phyloP scores from a whole-genome alignment of 1,140 invertebrate genomes.

The Procambarus clarkii region DNA sequence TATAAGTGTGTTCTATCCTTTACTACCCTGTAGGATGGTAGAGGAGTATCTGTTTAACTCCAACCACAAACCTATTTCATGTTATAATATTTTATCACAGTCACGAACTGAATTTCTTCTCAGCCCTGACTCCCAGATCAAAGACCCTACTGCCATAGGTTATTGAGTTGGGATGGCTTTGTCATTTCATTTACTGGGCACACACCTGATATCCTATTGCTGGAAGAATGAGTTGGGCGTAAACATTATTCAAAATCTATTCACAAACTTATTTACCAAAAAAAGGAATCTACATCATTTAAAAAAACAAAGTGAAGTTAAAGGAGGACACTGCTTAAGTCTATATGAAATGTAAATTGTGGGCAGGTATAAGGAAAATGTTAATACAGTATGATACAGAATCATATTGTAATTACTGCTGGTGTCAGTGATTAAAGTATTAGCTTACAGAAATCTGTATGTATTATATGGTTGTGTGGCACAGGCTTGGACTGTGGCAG shows the following conservation, averaged over 20 bases:
- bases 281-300: too few relatives aligned
- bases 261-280: background rate
- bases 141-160: background rate
- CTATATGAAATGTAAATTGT: background rate
- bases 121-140: background rate
- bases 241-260: background rate
- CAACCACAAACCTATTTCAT: background rate
- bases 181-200: background rate
- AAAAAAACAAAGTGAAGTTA: background rate
- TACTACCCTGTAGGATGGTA: conserved; percentile 10
- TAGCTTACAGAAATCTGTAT: conserved; percentile 13
- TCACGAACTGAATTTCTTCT: background rate
- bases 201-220: conserved; percentile 1
- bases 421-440: background rate
- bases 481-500: background rate
- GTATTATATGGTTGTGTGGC: conserved; percentile 8
- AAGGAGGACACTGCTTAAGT: background rate
- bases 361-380: background rate
- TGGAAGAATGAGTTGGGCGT: background rate
- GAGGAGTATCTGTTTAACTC: conserved; percentile 10
- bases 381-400: background rate
- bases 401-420: background rate
- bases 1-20: background rate
- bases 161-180: background rate
- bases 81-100: background rate